Evolutionary conservation across 2,797 vertebrate genomes (phyloP).

Genomic region (Danio kyathit): DNA sequence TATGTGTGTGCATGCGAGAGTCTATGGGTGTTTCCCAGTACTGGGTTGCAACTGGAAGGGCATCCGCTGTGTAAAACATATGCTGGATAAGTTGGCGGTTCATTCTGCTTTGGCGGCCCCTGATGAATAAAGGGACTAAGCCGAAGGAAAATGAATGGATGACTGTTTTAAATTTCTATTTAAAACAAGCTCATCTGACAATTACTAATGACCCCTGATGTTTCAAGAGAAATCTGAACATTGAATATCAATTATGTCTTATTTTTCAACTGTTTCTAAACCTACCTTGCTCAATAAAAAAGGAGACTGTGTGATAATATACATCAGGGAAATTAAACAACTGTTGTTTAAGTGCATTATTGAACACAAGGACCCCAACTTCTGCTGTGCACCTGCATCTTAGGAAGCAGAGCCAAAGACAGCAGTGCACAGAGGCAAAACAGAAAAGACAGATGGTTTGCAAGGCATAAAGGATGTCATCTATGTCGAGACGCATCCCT

Average conservation of each 20-base stretch:
- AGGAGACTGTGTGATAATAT: background rate
- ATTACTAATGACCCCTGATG: background rate
- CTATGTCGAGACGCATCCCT: slow-evolving; percentile 11
- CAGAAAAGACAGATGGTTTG: slow-evolving; percentile 21
- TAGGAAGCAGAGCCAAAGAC: background rate
- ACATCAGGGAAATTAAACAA: background rate
- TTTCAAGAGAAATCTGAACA: background rate
- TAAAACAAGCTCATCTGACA: no score
- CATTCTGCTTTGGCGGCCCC: no score
- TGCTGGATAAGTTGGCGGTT: no score
- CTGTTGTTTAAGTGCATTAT: background rate
- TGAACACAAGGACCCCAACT: background rate
- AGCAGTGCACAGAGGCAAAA: background rate
- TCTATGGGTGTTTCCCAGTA: no score
- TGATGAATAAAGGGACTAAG: no score
- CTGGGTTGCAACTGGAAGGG: no score
- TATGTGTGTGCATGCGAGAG: no score
- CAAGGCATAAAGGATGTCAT: background rate
- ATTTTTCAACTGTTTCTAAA: background rate
- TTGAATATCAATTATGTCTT: background rate
- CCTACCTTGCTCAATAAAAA: background rate
- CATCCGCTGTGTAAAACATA: no score
- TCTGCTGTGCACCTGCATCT: background rate
- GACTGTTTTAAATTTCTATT: no score
- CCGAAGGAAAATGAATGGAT: no score